A percentile compares a stretch with the other conserved stretches of the same genome.
These are phyloP conservation scores for Heterochromis multidens DNA, from an alignment of 2,113 vertebrate species.

Conservation along the genomic window DNA sequence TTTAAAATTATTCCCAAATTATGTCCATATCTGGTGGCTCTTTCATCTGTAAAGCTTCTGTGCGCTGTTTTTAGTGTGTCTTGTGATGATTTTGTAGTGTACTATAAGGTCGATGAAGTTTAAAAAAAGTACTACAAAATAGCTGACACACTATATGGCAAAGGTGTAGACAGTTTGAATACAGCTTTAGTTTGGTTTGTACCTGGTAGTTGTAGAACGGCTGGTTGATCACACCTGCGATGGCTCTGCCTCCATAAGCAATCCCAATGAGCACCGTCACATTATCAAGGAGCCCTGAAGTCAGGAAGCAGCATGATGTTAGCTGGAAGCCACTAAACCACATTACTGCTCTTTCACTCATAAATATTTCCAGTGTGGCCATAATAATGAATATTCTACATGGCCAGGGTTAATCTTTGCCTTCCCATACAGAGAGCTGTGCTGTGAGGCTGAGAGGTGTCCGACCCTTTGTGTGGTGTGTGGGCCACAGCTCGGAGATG, in stretches of 20 bases:
- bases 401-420: not conserved
- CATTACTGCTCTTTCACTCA: not conserved
- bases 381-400: not conserved
- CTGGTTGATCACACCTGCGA: slow-evolving; percentile 97
- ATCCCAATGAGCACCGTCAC: slow-evolving; percentile 97
- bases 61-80: not conserved
- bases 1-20: too few relatives aligned
- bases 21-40: not conserved
- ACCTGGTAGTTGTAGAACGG: slow-evolving; percentile 99
- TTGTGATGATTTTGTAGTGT: not conserved
- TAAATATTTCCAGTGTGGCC: not conserved
- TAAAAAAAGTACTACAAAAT: not conserved
- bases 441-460: slow-evolving; percentile 39
- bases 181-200: slow-evolving; percentile 6
- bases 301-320: not conserved
- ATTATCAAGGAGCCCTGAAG: slow-evolving; percentile 91
- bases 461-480: slow-evolving; percentile 39
- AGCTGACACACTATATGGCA: not conserved
- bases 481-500: slow-evolving; percentile 21
- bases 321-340: not conserved
- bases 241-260: slow-evolving; percentile 89
- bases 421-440: slow-evolving; percentile 58
- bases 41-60: not conserved
- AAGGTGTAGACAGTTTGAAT: not conserved
- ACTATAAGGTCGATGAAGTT: not conserved